Evolutionary conservation across 2,888 invertebrate species (phyloP), one percentile per base, ranked within the genome.

Genomic region (Acleris sparsana): DNA sequence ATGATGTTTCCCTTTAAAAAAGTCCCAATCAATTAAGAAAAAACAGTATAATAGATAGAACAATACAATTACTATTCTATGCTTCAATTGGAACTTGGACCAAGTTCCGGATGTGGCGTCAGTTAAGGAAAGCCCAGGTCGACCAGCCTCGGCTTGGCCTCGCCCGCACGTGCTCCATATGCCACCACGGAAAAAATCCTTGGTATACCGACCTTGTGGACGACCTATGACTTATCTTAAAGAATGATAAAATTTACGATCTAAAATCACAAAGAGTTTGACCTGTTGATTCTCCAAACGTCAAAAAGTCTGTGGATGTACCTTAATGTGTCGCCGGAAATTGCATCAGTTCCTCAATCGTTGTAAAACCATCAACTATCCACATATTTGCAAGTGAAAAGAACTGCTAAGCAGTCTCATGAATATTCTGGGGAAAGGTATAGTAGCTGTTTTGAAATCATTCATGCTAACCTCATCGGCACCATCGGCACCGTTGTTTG

Each of bases 101-200:
- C 53, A 46, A 46, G 49, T 61, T 56, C 60, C 65, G 65, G 61
- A 56, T 52, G 85, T 85, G 84, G 80, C 73, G 67, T 69, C 73
- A 49, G 65, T 81, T 80, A 79, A 89, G 89, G 89, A 89, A 89
- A 89, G 86, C 75, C 82, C 78, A 78, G 65, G 67, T 16, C n/a
- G 71, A 71, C 63, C 68, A 78, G 75, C 83, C 84, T 85, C 80
- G 86, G 63, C 53, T 63, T 74, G 80, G 80, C 88, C 87, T 88
- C 80, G 71, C 72, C 68, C 25, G 63, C 22, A 65, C 63, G 70
- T 76, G 73, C 63, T 73, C 73, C 74, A 73, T 78, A 80, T 77
- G 78, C 84, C 82, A 83, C 78, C 74, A 79, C 75, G 72, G 57
- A 57, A 20, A 44, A 16, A 70, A 75, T 75, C 86, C 85, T 85